phyloP scores from a whole-genome alignment of 2,113 vertebrate species.

The Riparia riparia region DNA sequence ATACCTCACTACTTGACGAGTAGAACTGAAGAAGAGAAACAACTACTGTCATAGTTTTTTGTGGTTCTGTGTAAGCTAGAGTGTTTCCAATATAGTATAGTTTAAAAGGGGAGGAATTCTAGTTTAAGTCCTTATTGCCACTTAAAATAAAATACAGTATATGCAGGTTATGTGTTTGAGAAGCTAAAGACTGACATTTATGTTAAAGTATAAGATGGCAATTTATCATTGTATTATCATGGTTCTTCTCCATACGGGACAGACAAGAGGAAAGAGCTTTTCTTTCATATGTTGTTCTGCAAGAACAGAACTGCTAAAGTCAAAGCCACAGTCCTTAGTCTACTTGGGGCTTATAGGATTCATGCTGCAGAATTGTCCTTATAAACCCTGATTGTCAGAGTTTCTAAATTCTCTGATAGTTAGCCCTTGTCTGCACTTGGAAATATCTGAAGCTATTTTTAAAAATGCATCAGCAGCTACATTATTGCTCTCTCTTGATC shows the following conservation, averaged over 20 bases:
- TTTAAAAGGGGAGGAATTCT: background rate
- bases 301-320: background rate
- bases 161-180: background rate
- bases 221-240: background rate
- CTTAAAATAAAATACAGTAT: background rate
- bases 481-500: background rate
- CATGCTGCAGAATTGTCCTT: background rate
- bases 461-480: background rate
- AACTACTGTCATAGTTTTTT: background rate
- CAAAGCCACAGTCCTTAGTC: background rate
- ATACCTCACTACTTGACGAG: background rate
- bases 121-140: background rate
- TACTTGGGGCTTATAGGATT: background rate
- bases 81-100: background rate
- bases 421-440: background rate
- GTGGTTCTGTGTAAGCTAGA: background rate
- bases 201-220: background rate
- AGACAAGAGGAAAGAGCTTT: background rate
- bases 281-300: background rate
- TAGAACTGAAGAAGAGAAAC: background rate
- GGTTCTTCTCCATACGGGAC: background rate
- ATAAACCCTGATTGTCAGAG: background rate
- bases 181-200: background rate
- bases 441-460: slow-evolving; percentile 25
- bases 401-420: background rate